Base-by-base conservation (phyloP, 64 coral and sea anemone species). In the Actinia tenebrosa region DNA sequence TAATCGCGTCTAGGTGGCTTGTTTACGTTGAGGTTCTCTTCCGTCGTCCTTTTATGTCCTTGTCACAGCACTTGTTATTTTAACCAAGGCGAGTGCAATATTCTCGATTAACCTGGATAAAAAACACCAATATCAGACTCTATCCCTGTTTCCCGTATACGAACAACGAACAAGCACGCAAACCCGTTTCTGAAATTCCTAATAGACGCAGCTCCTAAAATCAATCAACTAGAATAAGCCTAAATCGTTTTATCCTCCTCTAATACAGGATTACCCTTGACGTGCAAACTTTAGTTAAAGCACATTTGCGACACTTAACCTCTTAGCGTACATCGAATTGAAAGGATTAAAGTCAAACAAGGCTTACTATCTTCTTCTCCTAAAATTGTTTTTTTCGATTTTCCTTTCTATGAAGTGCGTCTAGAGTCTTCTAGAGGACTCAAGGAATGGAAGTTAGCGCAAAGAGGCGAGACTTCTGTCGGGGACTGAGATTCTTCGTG, bases 191-290 rank as follows among this genome's bases (percentile, higher is more conserved):
- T 75, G 22, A 26, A 75, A 2, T 75, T 42, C 25, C 69, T 9
- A 30, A 5, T 42, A 75, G 22, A n/a, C 63, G 63, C 3, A 66
- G 2, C 63, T 7, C 63, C 63, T n/a, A 3, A 66, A 66, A 66
- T 66, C 63, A 66, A 66, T 66, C 63, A 66, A 30, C 25, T 75
- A 15, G 25, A 75, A 75, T 75, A 14, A 75, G 69, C 23, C 69
- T 22, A 37, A 75, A 75, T 75, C 69, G 27, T 42, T 42, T 75
- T 75, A 75, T 27, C 26, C 69, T 75, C 10, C 56, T 15, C 69
- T 75, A 75, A 75, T 75, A 75, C 69, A 75, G 69, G 69, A 75
- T 75, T 75, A 75, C 69, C 26, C 69, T 75, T 30, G 69, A 75
- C 69, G 69, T 75, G 69, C 25, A 8, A 75, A 75, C 69, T 75